Evolutionary conservation across 2,113 vertebrate genomes (phyloP).

Genomic region (Origma solitaria): DNA sequence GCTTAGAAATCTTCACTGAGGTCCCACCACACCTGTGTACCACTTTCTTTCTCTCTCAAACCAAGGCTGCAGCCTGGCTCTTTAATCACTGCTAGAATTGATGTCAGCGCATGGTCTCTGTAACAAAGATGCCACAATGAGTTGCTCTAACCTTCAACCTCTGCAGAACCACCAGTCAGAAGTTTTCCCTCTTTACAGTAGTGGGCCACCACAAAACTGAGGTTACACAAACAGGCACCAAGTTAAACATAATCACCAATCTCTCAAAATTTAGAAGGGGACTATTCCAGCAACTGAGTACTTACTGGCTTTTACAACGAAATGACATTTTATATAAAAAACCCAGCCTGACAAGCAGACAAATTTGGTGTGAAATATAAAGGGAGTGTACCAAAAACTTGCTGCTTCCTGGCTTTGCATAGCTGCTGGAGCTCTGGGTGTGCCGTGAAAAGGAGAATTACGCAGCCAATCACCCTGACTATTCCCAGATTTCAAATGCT

Average conservation of each 20-base stretch:
- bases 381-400: background rate
- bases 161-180: background rate
- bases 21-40: too few relatives aligned
- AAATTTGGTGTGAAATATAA: background rate
- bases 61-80: background rate
- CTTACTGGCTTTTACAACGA: background rate
- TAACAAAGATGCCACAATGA: background rate
- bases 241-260: background rate
- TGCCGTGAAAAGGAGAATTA: background rate
- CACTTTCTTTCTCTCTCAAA: background rate
- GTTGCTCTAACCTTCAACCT: background rate
- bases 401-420: background rate
- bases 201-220: background rate
- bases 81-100: background rate
- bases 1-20: background rate
- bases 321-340: background rate
- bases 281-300: background rate
- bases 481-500: background rate
- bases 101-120: background rate
- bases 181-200: background rate
- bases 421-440: background rate
- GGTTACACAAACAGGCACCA: background rate
- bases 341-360: accelerated
- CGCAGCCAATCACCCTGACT: background rate
- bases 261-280: background rate